Conservation (phyloP, 1,140 invertebrate genomes). For the Mycetomoellerius zeteki region DNA sequence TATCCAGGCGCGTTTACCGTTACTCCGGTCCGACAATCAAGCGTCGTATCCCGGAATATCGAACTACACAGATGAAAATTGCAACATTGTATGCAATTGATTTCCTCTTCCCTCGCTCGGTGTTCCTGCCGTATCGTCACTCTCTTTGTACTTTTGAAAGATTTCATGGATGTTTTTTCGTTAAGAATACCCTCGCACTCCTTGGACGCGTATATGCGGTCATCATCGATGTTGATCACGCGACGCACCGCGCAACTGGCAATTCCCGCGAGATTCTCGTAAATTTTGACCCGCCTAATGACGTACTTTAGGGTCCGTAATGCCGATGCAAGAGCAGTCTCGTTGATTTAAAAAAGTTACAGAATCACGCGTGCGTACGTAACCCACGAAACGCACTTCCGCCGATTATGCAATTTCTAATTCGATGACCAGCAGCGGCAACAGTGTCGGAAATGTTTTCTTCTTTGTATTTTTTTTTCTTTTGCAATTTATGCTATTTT, state of each 20-base stretch:
- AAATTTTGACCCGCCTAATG: slow-evolving; percentile 62
- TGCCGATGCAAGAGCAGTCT: slow-evolving; percentile 24
- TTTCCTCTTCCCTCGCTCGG: slow-evolving; percentile 28
- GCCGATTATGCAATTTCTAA: slow-evolving; percentile 44
- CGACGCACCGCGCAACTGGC: slow-evolving; percentile 48
- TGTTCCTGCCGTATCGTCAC: not conserved
- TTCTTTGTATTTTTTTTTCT: slow-evolving; percentile 27
- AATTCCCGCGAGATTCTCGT: slow-evolving; percentile 43
- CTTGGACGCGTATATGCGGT: slow-evolving; percentile 6
- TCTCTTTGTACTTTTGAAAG: slow-evolving; percentile 7
- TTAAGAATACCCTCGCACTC: slow-evolving; percentile 49
- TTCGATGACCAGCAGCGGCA: not conserved
- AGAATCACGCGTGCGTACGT: slow-evolving; percentile 8
- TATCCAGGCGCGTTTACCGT: slow-evolving; percentile 55
- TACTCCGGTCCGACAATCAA: slow-evolving; percentile 24
- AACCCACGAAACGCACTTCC: slow-evolving; percentile 11
- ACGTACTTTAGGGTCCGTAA: slow-evolving; percentile 48
- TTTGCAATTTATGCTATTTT: slow-evolving; percentile 42
- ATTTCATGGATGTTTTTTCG: slow-evolving; percentile 25
- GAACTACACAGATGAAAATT: slow-evolving; percentile 28
- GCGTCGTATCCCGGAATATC: slow-evolving; percentile 19
- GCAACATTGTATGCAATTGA: slow-evolving; percentile 59
- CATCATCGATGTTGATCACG: slow-evolving; percentile 67
- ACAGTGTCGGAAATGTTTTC: not conserved
- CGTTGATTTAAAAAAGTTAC: slow-evolving; percentile 43